Evolutionary conservation across 2,888 invertebrate genomes (phyloP).

Genomic region (Sphaeridia pumilis): DNA sequence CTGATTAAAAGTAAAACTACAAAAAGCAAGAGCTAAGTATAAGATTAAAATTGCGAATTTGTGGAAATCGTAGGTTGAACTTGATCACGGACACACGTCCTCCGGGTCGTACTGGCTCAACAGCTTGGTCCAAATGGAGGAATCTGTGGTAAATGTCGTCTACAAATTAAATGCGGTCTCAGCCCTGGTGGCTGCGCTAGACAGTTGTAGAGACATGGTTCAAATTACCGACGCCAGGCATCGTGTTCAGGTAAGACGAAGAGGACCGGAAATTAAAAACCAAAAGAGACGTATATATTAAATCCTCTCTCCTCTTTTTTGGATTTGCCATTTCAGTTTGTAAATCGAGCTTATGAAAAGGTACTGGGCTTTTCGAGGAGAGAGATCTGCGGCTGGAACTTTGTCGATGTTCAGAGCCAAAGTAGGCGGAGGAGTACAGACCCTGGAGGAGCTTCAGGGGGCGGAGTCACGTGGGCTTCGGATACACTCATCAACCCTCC

Average conservation of each 20-base stretch:
- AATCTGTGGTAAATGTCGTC: slow-evolving; percentile 61
- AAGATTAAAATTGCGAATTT: too few relatives aligned
- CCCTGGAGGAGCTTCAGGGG: slow-evolving; percentile 8
- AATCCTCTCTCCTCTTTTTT: not conserved
- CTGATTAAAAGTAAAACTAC: not conserved
- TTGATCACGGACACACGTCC: slow-evolving; percentile 39
- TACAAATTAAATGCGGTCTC: slow-evolving; percentile 67
- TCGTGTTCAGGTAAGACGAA: slow-evolving; percentile 56
- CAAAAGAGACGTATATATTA: not conserved
- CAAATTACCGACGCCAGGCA: slow-evolving; percentile 77
- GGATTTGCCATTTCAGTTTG: slow-evolving; percentile 49
- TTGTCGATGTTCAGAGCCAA: slow-evolving; percentile 46
- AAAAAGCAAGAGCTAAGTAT: not conserved
- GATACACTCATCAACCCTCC: slow-evolving; percentile 1
- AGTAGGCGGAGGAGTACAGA: slow-evolving; percentile 24
- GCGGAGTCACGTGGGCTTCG: slow-evolving; percentile 1
- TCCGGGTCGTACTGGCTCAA: slow-evolving; percentile 47
- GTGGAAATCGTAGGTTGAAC: slow-evolving; percentile 24
- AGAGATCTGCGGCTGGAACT: slow-evolving; percentile 50
- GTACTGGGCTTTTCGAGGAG: slow-evolving; percentile 60
- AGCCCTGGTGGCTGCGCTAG: slow-evolving; percentile 72
- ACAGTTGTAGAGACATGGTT: slow-evolving; percentile 72
- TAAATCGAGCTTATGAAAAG: slow-evolving; percentile 75
- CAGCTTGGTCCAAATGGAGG: slow-evolving; percentile 66
- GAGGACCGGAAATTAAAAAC: not conserved